phyloP scores from a whole-genome alignment of 2,888 invertebrate species.

The Diarsia mendica region DNA sequence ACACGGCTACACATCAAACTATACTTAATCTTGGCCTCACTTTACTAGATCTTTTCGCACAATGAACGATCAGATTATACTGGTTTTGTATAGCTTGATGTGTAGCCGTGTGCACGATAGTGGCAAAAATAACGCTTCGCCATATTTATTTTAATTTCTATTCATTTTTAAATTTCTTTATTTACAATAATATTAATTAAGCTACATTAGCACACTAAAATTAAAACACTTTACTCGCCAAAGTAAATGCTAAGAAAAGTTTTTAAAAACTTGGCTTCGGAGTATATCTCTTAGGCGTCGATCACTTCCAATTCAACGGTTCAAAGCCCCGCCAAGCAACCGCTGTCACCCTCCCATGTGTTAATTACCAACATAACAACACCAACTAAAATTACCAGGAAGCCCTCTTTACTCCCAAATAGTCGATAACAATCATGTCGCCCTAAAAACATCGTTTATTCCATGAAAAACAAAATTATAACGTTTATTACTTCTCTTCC shows the following conservation, averaged over 20 bases:
- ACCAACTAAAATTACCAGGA: neutral
- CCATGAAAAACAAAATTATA: slow-evolving; percentile 36
- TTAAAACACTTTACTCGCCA: no score
- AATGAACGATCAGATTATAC: no score
- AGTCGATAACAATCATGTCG: slow-evolving; percentile 3
- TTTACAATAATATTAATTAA: no score
- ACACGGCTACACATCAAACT: no score
- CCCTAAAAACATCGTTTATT: neutral
- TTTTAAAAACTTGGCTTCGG: neutral
- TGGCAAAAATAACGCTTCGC: neutral
- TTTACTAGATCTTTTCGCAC: no score
- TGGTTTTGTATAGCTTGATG: no score
- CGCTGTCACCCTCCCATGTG: neutral
- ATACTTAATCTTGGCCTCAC: no score
- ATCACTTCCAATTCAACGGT: neutral
- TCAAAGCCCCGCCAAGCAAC: neutral
- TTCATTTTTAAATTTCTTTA: no score
- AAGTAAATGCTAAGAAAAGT: neutral
- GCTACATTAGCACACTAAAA: no score
- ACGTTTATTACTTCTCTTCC: slow-evolving; percentile 22
- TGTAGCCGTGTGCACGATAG: no score
- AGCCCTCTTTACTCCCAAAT: slow-evolving; percentile 1
- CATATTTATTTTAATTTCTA: no score
- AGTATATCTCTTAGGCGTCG: neutral
- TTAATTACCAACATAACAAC: neutral